phyloP scores from a whole-genome alignment of 2,113 vertebrate species.

The Meleagris gallopavo region DNA sequence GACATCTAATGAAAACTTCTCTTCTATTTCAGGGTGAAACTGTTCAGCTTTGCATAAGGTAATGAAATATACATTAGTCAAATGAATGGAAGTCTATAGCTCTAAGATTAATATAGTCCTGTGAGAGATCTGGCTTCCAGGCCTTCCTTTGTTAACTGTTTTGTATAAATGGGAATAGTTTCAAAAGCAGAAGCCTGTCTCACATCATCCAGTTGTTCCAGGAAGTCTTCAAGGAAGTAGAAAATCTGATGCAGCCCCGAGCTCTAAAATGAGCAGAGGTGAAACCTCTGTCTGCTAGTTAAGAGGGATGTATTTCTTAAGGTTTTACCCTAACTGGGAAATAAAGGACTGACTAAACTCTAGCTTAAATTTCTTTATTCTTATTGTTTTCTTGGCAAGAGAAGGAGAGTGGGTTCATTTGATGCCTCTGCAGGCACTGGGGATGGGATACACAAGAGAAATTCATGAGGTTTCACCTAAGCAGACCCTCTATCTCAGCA shows the following conservation, averaged over 20 bases:
- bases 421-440: not conserved
- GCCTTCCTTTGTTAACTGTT: not conserved
- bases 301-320: accelerated
- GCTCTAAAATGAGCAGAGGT: not conserved
- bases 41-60: slow-evolving; percentile 12
- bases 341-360: not conserved
- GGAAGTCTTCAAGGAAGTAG: not conserved
- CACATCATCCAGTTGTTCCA: not conserved
- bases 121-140: not conserved
- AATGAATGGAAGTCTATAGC: not conserved
- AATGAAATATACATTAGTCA: slow-evolving; percentile 17
- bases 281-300: not conserved
- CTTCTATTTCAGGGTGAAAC: not conserved
- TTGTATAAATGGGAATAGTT: slow-evolving; percentile 4
- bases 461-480: not conserved
- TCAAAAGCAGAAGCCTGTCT: not conserved
- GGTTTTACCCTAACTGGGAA: not conserved
- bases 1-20: not conserved
- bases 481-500: not conserved
- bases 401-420: not conserved
- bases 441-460: not conserved
- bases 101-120: not conserved
- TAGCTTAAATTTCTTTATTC: not conserved
- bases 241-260: not conserved
- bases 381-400: not conserved